These are phyloP conservation scores for Linnaemya tessellans DNA, from an alignment of 2,888 invertebrate genomes.

Conservation along the genomic window DNA sequence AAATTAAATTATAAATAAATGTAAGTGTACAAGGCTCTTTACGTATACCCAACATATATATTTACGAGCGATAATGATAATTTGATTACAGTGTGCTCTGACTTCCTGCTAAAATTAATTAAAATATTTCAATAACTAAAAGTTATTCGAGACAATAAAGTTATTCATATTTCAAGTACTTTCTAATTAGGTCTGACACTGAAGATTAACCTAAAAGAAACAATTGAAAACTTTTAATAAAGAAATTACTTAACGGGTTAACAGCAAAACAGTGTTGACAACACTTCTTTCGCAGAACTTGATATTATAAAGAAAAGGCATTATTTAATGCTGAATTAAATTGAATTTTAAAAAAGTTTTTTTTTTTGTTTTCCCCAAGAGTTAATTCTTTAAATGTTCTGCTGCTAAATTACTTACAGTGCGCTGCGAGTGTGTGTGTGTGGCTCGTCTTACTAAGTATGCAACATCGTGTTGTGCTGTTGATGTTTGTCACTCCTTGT, in stretches of 20 bases:
- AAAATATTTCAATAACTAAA: slow-evolving; percentile 26
- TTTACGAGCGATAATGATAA: slow-evolving; percentile 24
- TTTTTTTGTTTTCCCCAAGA: background rate
- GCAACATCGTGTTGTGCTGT: slow-evolving; percentile 18
- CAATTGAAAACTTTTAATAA: background rate
- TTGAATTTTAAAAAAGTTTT: background rate
- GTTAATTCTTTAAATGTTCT: slow-evolving; percentile 15
- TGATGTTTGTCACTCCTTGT: slow-evolving; percentile 46
- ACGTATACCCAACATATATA: background rate
- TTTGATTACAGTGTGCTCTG: slow-evolving; percentile 21
- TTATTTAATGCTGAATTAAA: background rate
- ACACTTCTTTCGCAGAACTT: background rate
- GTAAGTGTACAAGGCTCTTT: background rate
- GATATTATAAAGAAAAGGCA: background rate
- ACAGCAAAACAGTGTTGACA: background rate
- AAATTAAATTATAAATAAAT: background rate
- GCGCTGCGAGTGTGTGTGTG: background rate
- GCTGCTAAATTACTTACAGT: slow-evolving; percentile 43
- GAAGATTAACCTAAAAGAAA: background rate
- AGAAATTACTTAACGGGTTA: background rate
- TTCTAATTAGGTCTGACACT: background rate
- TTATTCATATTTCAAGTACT: background rate
- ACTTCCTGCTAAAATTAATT: slow-evolving; percentile 25
- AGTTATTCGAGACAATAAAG: background rate
- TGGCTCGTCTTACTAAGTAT: background rate